phyloP scores from a whole-genome alignment of 2,888 invertebrate genomes.

The Epistrophe grossulariae region DNA sequence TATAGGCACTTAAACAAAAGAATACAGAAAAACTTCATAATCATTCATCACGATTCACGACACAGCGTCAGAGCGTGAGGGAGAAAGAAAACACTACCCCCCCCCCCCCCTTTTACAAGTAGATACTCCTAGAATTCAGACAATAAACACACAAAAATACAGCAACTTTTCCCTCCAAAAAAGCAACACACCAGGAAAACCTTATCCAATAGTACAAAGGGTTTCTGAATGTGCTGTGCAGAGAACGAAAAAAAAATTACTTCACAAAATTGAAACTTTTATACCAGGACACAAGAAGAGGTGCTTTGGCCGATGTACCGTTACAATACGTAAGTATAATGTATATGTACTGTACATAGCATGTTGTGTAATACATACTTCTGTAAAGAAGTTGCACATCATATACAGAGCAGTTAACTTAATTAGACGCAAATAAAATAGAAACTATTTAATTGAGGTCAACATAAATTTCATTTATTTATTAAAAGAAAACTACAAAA shows the following conservation, averaged over 20 bases:
- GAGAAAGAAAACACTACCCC: not conserved
- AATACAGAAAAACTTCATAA: constrained; percentile 32
- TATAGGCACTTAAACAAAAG: constrained; percentile 46
- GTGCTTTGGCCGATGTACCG: not conserved
- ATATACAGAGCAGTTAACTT: not conserved
- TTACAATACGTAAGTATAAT: not conserved
- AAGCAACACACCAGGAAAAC: constrained; percentile 27
- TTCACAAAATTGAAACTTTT: constrained; percentile 45
- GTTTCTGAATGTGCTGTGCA: constrained; percentile 31
- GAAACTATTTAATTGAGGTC: too few species aligned
- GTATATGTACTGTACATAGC: not conserved
- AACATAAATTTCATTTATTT: too few species aligned
- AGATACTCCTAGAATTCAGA: not conserved
- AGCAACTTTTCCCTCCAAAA: constrained; percentile 2
- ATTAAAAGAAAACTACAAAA: too few species aligned
- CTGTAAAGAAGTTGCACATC: constrained; percentile 7
- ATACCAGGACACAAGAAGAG: constrained; percentile 36
- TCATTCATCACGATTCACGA: constrained; percentile 60
- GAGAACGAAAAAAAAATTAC: constrained; percentile 28
- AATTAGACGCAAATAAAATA: not conserved
- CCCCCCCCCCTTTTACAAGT: not conserved
- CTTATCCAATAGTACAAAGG: constrained; percentile 61
- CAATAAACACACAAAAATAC: not conserved
- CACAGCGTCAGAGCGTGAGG: not conserved
- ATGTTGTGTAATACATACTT: too few species aligned